Conservation (phyloP, 2,888 invertebrate species). For the Watsonalla binaria region DNA sequence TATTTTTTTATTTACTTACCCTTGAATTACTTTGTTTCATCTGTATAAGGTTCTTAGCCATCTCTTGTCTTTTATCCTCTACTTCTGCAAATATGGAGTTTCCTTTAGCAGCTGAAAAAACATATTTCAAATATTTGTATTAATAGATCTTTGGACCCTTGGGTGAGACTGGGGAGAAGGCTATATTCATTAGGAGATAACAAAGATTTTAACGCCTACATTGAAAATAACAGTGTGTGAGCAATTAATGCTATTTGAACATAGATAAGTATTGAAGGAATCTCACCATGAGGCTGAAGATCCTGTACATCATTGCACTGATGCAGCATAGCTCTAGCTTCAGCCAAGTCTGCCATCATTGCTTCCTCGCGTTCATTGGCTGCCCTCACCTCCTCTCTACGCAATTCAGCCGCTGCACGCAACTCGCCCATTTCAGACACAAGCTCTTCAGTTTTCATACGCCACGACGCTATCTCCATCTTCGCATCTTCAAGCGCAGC, state of each 20-base stretch:
- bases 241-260: neutral
- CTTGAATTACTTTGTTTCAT: slow-evolving; percentile 80
- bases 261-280: neutral
- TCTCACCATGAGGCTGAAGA: slow-evolving; percentile 58
- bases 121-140: slow-evolving; percentile 9
- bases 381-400: slow-evolving; percentile 53
- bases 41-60: slow-evolving; percentile 77
- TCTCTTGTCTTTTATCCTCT: slow-evolving; percentile 81
- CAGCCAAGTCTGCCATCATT: slow-evolving; percentile 57
- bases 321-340: slow-evolving; percentile 58
- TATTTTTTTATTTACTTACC: slow-evolving; percentile 28
- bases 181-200: too few species aligned
- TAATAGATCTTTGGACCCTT: neutral
- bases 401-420: slow-evolving; percentile 50
- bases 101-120: slow-evolving; percentile 77
- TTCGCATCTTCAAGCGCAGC: slow-evolving; percentile 49
- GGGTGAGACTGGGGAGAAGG: too few species aligned
- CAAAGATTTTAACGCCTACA: too few species aligned
- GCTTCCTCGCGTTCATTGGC: slow-evolving; percentile 57
- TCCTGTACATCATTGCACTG: slow-evolving; percentile 56
- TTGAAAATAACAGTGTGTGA: too few species aligned
- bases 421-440: slow-evolving; percentile 52
- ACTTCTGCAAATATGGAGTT: slow-evolving; percentile 83
- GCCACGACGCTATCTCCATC: slow-evolving; percentile 52
- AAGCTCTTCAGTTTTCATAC: slow-evolving; percentile 55